A percentile compares a stretch with the other conserved stretches of the same genome.
Evolutionary conservation across 2,113 vertebrate species (phyloP).

Genomic region (Oryzias celebensis): DNA sequence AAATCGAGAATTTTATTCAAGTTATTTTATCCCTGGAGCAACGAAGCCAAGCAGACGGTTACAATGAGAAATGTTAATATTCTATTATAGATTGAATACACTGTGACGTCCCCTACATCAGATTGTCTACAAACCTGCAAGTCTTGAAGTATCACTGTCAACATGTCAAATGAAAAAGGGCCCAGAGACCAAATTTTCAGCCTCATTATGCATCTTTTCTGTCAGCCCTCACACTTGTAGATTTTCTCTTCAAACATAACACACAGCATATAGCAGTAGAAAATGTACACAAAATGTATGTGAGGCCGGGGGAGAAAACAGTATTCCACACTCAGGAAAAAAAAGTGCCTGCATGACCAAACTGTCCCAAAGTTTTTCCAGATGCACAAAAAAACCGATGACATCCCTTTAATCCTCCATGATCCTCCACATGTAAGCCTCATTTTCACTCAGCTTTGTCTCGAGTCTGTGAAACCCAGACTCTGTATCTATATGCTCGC

Average conservation of each 20-base stretch:
- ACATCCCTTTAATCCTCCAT: too few species aligned
- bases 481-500: too few species aligned
- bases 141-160: background rate
- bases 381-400: too few species aligned
- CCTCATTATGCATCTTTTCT: background rate
- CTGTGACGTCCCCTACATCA: too few species aligned
- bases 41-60: slow-evolving; percentile 12
- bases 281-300: background rate
- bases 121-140: too few species aligned
- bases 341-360: too few species aligned
- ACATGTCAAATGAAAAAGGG: background rate
- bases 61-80: slow-evolving; percentile 1
- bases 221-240: background rate
- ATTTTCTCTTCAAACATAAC: background rate
- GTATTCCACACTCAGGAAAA: background rate
- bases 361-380: too few species aligned
- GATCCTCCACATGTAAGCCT: too few species aligned
- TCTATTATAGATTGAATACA: background rate
- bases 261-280: background rate
- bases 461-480: too few species aligned
- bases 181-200: background rate
- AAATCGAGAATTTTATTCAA: background rate
- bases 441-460: too few species aligned
- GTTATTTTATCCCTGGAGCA: slow-evolving; percentile 8
- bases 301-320: background rate